These are phyloP conservation scores for Cebus imitator DNA, from an alignment of 2,113 vertebrate species.

Conservation along the genomic window DNA sequence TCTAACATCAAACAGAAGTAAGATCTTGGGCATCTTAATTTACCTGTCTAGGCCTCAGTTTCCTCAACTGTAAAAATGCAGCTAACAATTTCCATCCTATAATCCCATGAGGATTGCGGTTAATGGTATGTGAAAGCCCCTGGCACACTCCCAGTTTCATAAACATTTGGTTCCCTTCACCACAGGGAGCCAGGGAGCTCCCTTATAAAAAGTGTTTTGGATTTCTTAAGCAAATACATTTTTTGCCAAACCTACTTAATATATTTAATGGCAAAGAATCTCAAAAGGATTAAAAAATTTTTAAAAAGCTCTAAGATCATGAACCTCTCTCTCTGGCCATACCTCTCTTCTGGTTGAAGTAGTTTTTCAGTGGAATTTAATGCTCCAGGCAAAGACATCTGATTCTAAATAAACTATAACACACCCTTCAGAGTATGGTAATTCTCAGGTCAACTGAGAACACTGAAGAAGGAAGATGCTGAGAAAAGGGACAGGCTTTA, in stretches of 20 bases:
- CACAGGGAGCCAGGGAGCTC: constrained; percentile 20
- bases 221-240: constrained; percentile 57
- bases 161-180: background rate
- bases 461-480: constrained; percentile 28
- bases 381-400: constrained; percentile 54
- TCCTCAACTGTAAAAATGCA: background rate
- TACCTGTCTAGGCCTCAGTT: background rate
- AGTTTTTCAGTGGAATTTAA: constrained; percentile 59
- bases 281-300: constrained; percentile 28
- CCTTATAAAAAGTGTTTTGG: constrained; percentile 11
- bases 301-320: constrained; percentile 14
- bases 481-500: constrained; percentile 37
- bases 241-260: constrained; percentile 56
- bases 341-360: constrained; percentile 45
- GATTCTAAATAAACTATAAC: constrained; percentile 51
- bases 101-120: background rate
- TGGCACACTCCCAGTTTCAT: background rate
- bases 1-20: background rate
- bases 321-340: constrained; percentile 51
- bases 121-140: background rate
- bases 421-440: background rate
- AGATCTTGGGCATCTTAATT: background rate
- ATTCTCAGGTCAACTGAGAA: constrained; percentile 46
- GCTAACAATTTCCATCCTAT: background rate
- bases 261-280: constrained; percentile 37